Conservation (phyloP, 2,797 vertebrate species). For the Cichlasoma orientale region DNA sequence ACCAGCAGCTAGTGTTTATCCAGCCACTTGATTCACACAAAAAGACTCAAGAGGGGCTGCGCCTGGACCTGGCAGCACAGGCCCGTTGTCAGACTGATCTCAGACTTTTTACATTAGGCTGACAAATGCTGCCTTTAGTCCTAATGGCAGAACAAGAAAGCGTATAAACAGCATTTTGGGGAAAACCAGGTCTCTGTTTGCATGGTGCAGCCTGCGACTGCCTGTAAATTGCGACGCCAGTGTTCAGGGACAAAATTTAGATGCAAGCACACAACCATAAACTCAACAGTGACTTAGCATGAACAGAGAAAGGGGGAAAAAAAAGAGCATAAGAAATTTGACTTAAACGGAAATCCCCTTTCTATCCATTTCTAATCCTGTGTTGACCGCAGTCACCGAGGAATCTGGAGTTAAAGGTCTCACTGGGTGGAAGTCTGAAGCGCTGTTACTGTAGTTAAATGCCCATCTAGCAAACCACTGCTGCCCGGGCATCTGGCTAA, state of each 20-base stretch:
- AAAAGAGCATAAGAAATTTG: slow-evolving; percentile 22
- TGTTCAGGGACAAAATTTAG: not conserved
- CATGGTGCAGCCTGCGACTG: not conserved
- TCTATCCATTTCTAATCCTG: slow-evolving; percentile 58
- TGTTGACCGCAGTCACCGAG: slow-evolving; percentile 65
- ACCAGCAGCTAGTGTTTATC: slow-evolving; percentile 67
- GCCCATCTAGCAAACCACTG: slow-evolving; percentile 43
- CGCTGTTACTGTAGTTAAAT: slow-evolving; percentile 56
- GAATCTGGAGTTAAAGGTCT: slow-evolving; percentile 72
- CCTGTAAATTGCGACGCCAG: not conserved
- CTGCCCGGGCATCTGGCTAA: slow-evolving; percentile 40
- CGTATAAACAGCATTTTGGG: not conserved
- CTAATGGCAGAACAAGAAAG: not conserved
- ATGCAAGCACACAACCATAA: slow-evolving; percentile 7
- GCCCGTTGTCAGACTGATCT: slow-evolving; percentile 21
- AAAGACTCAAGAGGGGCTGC: slow-evolving; percentile 47
- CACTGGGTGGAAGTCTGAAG: slow-evolving; percentile 62
- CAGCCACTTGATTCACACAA: slow-evolving; percentile 66
- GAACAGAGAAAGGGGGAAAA: not conserved
- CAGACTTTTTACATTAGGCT: slow-evolving; percentile 1
- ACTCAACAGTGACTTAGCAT: slow-evolving; percentile 35
- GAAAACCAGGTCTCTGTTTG: not conserved
- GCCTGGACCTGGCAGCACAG: slow-evolving; percentile 14
- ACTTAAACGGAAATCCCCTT: slow-evolving; percentile 60
- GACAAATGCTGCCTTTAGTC: not conserved